Evolutionary conservation across 2,113 vertebrate genomes (phyloP).

Genomic region (Okapia johnstoni): DNA sequence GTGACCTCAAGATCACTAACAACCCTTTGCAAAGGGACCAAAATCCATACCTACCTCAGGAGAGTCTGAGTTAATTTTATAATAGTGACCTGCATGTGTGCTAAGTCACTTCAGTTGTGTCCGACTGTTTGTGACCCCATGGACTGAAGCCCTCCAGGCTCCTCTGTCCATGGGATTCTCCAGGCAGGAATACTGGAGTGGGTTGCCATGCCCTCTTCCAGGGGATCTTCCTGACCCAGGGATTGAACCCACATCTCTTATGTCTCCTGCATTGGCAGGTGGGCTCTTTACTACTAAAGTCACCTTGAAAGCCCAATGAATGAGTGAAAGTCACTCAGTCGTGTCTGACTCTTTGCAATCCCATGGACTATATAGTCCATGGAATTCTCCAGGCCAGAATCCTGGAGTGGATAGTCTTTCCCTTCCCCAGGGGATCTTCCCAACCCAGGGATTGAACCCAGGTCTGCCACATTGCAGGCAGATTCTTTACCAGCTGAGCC

Average conservation of each 20-base stretch:
- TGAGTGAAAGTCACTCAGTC: neutral
- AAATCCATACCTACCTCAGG: neutral
- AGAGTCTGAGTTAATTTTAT: neutral
- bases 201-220: neutral
- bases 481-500: neutral
- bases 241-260: neutral
- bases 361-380: neutral
- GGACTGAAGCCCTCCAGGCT: neutral
- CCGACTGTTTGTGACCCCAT: neutral
- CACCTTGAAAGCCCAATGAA: neutral
- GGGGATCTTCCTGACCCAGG: neutral
- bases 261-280: neutral
- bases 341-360: neutral
- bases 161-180: neutral
- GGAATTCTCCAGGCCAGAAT: neutral
- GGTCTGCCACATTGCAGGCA: neutral
- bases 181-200: neutral
- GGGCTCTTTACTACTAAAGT: neutral
- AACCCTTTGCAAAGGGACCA: neutral
- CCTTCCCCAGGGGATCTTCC: neutral
- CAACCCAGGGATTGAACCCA: neutral
- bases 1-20: neutral
- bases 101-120: neutral
- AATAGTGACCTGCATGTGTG: neutral
- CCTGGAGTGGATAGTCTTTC: neutral